Percentiles rank a stretch among this genome's conserved stretches.
These are phyloP conservation scores for Uropsilus gracilis DNA, from an alignment of 2,113 vertebrate genomes.

Conservation along the genomic window DNA sequence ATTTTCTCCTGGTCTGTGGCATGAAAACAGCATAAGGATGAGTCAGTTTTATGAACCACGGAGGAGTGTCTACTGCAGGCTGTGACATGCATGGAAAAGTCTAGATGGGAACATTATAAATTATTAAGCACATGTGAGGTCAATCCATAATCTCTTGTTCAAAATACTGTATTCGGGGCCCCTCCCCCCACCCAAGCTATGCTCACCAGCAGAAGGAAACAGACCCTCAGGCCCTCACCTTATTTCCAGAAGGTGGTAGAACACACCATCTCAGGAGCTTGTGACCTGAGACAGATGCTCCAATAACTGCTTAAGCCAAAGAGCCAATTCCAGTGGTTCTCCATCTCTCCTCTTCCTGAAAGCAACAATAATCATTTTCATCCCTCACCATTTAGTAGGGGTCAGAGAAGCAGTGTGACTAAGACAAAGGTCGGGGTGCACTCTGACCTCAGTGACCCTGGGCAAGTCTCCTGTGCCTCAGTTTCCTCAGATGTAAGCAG, in stretches of 20 bases:
- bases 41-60: background rate
- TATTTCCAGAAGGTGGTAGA: background rate
- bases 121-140: constrained; percentile 37
- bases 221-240: background rate
- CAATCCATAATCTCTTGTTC: background rate
- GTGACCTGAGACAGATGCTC: background rate
- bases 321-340: background rate
- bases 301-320: background rate
- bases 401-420: background rate
- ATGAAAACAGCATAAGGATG: background rate
- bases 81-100: background rate
- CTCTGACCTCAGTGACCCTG: background rate
- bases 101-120: background rate
- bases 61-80: background rate
- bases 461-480: background rate
- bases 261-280: background rate
- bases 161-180: background rate
- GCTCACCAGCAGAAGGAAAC: constrained; percentile 17
- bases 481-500: background rate
- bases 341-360: background rate
- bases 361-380: background rate
- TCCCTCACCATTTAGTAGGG: background rate
- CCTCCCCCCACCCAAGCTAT: background rate
- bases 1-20: background rate
- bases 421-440: fast-evolving